Base-by-base conservation (phyloP, 2,888 invertebrate genomes). In the Eupithecia abbreviata region DNA sequence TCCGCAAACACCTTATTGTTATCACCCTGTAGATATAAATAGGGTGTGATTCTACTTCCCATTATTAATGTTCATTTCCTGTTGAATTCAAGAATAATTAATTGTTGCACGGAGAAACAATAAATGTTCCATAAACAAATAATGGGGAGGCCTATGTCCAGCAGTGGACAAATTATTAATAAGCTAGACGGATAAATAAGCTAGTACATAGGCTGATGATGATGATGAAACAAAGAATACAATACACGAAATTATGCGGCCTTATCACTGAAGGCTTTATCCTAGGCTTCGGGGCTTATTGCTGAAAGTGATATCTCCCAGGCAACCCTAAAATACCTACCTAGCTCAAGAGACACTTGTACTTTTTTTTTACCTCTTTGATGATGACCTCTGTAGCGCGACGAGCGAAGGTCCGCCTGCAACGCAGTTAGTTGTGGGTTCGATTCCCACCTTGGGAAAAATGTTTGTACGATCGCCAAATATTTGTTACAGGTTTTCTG, bases 1-100 rank as follows among this genome's bases (percentile, higher is more conserved):
- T 78, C 76, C 77, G 81, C 79, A 81, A 81, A 82, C 82, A 80
- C 79, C 77, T 82, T 81, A 82, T 82, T 82, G 82, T 82, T 78
- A 80, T 78, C 80, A 80, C 74, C 77, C 81, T 78, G 79, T 80
- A 77, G 62, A 62, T 62, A 30, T 77, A 69, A 71, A n/a, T 62
- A 68, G 80, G 80, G 82, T 68, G 82, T 69, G 69, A 45, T 69
- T 45, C 68, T 18, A 10, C 45, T 66, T 3, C 30, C 69, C n/a
- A 4, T 47, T 45, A 69, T 47, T 69, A 30, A 47, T 30, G 47
- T 47, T 30, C 7, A 49, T 49, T 69, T 69, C 12, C 30, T 67
- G 6, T 42, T 43, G 42, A 68, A n/a, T 15, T n/a, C 9, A 68
- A 41, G 4, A 15, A 62, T 30, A 62, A 62, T 30, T 62, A 4